Conservation (phyloP, 2,113 vertebrate genomes). For the Uria aalge region DNA sequence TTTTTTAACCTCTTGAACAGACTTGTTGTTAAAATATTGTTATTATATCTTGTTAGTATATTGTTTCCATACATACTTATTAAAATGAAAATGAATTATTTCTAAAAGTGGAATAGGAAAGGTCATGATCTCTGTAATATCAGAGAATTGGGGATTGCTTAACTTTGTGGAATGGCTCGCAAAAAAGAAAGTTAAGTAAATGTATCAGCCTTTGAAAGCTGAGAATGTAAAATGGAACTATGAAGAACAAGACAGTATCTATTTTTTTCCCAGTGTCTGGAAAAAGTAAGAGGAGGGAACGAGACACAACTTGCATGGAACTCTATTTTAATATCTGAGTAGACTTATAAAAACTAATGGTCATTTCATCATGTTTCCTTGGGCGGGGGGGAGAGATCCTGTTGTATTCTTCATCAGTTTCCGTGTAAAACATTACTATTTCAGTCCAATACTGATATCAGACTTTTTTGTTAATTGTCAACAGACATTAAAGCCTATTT, state of each 20-base stretch:
- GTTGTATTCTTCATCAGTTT: not conserved
- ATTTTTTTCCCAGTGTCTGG: not conserved
- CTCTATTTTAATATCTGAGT: not conserved
- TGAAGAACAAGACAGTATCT: not conserved
- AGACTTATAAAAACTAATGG: not conserved
- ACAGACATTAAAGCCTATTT: not conserved
- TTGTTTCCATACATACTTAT: not conserved
- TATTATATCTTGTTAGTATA: not conserved
- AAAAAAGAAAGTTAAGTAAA: not conserved
- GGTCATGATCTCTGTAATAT: not conserved
- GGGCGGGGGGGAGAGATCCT: fast-evolving
- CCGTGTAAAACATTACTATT: not conserved
- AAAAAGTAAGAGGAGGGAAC: not conserved
- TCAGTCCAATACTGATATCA: not conserved
- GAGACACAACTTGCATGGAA: not conserved
- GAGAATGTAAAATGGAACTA: not conserved
- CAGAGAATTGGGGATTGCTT: not conserved
- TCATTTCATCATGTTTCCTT: not conserved
- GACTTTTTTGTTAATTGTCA: not conserved
- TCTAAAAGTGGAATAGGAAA: not conserved
- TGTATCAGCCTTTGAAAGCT: not conserved
- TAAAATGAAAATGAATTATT: not conserved
- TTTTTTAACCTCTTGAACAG: not conserved
- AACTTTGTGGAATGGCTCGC: not conserved
- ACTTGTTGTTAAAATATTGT: not conserved